Conservation (phyloP, 2,888 invertebrate species). For the Drosophila stalkeri region DNA sequence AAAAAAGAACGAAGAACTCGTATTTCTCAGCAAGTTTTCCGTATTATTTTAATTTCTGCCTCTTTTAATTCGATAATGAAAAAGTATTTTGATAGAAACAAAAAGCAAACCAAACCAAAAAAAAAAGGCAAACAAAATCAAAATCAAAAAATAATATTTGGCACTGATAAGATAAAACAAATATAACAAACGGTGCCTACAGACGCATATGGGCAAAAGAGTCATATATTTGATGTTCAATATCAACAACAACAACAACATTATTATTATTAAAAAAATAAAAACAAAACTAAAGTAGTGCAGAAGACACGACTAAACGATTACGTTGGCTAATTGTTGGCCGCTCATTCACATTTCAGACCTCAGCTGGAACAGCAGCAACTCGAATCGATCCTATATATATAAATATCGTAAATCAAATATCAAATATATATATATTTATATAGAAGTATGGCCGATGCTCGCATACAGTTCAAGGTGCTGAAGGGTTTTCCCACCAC, state of each 20-base stretch:
- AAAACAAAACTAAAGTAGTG: conserved; percentile 13
- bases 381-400: conserved; percentile 5
- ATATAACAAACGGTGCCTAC: conserved; percentile 1
- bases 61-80: conserved; percentile 54
- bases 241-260: conserved; percentile 7
- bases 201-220: not conserved
- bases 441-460: conserved; percentile 38
- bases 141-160: conserved; percentile 30
- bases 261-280: not conserved
- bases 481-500: conserved; percentile 87
- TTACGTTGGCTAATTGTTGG: conserved; percentile 5
- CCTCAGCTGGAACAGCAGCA: conserved; percentile 29
- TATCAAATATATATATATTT: conserved; percentile 9
- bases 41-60: conserved; percentile 18
- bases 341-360: conserved; percentile 53
- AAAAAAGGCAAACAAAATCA: conserved; percentile 24
- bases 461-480: conserved; percentile 80
- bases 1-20: conserved; percentile 30
- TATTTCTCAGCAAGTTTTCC: conserved; percentile 37
- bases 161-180: conserved; percentile 59
- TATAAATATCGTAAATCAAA: not conserved
- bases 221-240: conserved; percentile 19
- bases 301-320: conserved; percentile 20
- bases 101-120: conserved; percentile 2
- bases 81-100: conserved; percentile 49